Base-by-base conservation (phyloP, 2,113 vertebrate species). In the Hemiprocne comata region DNA sequence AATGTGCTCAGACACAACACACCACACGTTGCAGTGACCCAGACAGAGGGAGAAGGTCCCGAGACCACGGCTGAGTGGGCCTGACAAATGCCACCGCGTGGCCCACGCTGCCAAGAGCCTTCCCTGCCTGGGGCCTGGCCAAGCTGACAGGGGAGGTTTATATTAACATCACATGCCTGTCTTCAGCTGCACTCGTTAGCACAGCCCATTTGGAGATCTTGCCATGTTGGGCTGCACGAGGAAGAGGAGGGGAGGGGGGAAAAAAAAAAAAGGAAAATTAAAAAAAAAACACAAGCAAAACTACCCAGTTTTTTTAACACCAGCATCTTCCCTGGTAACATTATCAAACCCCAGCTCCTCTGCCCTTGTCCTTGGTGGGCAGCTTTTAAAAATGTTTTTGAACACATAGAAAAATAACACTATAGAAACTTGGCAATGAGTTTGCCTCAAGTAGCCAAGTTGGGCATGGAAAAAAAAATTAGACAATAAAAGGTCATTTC, bases 401-500 rank as follows among this genome's bases (percentile, higher is more conserved):
- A 78, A 79, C 44, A 74, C 61, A 17, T 7, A n/a, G 95, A 91
- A 73, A 92, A 97, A 80, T 23, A 95, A 46, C 26, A 3, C 15
- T 20, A 11, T n/a, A 88, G 75, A 64, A 65, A 46, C 40, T 66
- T 95, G 94, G 91, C 87, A 83, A 20, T 0, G 42, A 40, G 20
- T 28, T 65, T 11, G 23, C 18, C 69, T 51, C 85, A 7, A 82
- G 70, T 36, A 92, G 95, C 82, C 91, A 93, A 89, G 80, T 11
- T 89, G 80, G 85, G 85, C 91, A 93, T 34, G 85, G 92, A 70
- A 95, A 95, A 80, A 94, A 89, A 87, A 86, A 73, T n/a, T 36
- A 54, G 46, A 93, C 62, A 97, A 96, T 84, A 73, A 89, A 94
- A 94, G 80, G 72, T 67, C 18, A 23, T 77, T 95, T 90, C 75